Base-by-base conservation (phyloP, 2,888 invertebrate species). In the Lasius platythorax region DNA sequence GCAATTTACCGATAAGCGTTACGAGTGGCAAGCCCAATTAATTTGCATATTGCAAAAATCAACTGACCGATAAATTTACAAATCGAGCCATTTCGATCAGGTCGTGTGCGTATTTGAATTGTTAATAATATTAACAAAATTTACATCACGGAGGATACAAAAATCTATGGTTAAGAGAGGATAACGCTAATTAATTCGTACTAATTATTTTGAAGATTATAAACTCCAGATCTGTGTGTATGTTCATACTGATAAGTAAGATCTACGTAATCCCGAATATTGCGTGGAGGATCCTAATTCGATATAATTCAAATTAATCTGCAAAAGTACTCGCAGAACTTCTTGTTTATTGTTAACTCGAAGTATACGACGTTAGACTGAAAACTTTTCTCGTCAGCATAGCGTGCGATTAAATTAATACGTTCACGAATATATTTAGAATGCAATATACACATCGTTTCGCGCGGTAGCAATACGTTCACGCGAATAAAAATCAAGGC, bases 11-110 rank as follows among this genome's bases (percentile, higher is more conserved):
- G 79, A 81, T 81, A 81, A 81, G 72, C 72, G 72, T 81, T 72
- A 79, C 79, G 70, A 79, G 70, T 70, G 70, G 70, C 33, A 46
- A 28, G 58, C 43, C 23, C 70, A 81, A 81, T 81, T 81, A 81
- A 81, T 72, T 81, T 81, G 79, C 79, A 81, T 61, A 72, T 12
- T 63, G 72, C n/a, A 81, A 81, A 81, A 81, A 46, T 81, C 43
- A 46, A 72, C 43, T 37, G 46, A 12, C 23, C 33, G 5, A 58
- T 33, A 3, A 33, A 5, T 18, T 66, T 28, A 50, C 56, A 58
- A 58, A 43, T 28, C 18, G 23, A n/a, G 11, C n/a, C 75, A 18
- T 66, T 68, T 79, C 43, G 58, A 23, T 58, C 43, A 11, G 8
- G 23, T 23, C 43, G 18, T 28, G 15, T 50, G 18, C 43, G 67